These are phyloP conservation scores for Cephus runcator DNA, from an alignment of 2,888 invertebrate species.

Conservation along the genomic window DNA sequence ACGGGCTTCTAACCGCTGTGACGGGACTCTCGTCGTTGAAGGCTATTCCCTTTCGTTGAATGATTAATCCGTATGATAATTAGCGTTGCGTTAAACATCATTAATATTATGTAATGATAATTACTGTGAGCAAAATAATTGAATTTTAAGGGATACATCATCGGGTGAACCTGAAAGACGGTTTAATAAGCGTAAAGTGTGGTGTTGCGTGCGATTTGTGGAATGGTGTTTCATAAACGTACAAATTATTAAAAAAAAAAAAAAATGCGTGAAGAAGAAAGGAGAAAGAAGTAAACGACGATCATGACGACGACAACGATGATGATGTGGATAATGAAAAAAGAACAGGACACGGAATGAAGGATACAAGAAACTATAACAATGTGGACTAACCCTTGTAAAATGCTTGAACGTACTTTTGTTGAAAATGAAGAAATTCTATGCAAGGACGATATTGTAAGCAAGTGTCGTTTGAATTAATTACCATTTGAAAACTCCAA, in stretches of 20 bases:
- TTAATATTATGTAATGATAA: constrained; percentile 53
- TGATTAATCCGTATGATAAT: constrained; percentile 56
- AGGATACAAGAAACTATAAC: constrained; percentile 42
- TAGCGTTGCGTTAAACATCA: constrained; percentile 52
- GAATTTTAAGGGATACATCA: constrained; percentile 38
- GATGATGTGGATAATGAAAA: constrained; percentile 17
- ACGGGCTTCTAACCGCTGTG: constrained; percentile 44
- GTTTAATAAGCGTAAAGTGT: constrained; percentile 44
- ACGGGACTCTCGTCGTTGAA: constrained; percentile 41
- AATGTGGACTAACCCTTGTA: constrained; percentile 57
- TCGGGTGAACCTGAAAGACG: constrained; percentile 37
- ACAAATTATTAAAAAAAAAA: constrained; percentile 46
- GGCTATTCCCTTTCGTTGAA: constrained; percentile 44
- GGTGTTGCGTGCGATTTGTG: constrained; percentile 54
- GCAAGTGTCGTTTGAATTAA: constrained; percentile 59
- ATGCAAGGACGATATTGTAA: constrained; percentile 56
- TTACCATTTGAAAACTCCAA: constrained; percentile 53
- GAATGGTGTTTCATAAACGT: constrained; percentile 58
- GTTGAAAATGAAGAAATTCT: constrained; percentile 61
- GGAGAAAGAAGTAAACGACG: constrained; percentile 20
- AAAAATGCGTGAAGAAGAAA: constrained; percentile 30
- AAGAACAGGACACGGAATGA: constrained; percentile 30
- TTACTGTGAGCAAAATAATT: constrained; percentile 41
- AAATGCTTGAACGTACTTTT: constrained; percentile 61
- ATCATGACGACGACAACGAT: constrained; percentile 12